Evolutionary conservation across 2,797 vertebrate genomes (phyloP), one percentile per base, ranked within the genome.

Genomic region (Chaenodraco wilsoni): DNA sequence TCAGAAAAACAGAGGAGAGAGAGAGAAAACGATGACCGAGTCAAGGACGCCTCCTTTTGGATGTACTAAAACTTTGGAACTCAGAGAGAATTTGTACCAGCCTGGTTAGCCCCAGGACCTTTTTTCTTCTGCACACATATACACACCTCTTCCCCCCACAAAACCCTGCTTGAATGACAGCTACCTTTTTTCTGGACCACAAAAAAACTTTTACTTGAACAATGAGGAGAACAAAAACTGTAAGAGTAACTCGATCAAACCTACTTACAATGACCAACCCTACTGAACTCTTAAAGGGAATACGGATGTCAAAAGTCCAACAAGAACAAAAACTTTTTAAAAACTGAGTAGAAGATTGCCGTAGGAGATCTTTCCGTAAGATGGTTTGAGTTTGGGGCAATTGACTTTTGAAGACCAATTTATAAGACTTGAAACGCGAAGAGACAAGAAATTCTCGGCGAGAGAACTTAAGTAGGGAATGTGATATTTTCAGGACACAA

Each of bases 61-160:
- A 97, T 95, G 95, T 96, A 96, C 96, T 88, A 54, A 86, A 87
- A 85, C 84, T 93, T 95, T 96, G 89, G 95, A 96, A 95, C 84
- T 87, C 85, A 85, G 85, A 89, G 81, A 88, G 88, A 81, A 86
- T 90, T 90, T 91, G 83, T 86, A 90, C 84, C 84, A 84, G 83
- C 86, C 86, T 88, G 88, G 89, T 86, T 89, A 74, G 58, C 85
- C 72, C 90, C 80, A 49, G 86, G 90, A 90, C 84, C 76, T 82
- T 74, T 85, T 57, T 61, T 79, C 84, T 87, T 84, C 85, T 90
- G 78, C 90, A 90, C 89, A 92, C 86, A 87, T 81, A 85, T 83
- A 87, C 80, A 88, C 83, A 87, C 81, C 80, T 88, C 81, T 82
- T 76, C 73, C 84, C 79, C 83, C 78, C 83, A 79, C 77, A 81